Evolutionary conservation across 2,113 vertebrate genomes (phyloP).

Genomic region (Chelonoidis abingdonii): DNA sequence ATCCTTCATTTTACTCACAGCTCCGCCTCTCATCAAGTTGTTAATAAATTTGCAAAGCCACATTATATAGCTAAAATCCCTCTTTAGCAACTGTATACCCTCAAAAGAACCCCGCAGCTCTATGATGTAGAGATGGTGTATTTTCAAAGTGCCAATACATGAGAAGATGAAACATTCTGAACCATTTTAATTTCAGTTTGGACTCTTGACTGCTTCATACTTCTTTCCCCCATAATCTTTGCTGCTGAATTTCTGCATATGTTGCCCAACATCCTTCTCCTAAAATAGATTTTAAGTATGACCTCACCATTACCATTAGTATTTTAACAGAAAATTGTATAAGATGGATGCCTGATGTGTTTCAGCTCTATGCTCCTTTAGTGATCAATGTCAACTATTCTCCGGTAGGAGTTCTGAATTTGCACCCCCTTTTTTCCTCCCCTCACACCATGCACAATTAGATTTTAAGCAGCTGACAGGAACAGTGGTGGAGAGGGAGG

Average conservation of each 20-base stretch:
- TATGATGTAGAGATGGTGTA: neutral
- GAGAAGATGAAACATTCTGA: neutral
- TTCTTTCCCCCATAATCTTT: neutral
- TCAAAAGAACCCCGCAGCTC: neutral
- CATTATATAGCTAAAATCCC: neutral
- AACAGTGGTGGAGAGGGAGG: neutral
- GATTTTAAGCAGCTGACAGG: neutral
- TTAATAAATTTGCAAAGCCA: neutral
- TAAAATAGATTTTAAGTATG: neutral
- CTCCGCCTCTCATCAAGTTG: neutral
- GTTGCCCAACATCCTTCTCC: neutral
- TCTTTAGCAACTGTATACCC: neutral
- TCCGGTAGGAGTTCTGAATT: neutral
- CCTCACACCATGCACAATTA: neutral
- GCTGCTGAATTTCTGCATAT: neutral
- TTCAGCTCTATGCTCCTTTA: neutral
- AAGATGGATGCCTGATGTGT: neutral
- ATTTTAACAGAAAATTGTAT: neutral
- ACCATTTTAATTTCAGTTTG: neutral
- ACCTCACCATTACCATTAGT: neutral
- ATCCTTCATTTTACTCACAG: neutral
- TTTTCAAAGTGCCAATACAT: neutral
- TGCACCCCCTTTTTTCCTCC: neutral
- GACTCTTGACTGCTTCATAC: neutral
- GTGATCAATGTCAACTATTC: neutral